Evolutionary conservation across 2,888 invertebrate genomes (phyloP), one percentile per base, ranked within the genome.

Genomic region (Agrochola lota): DNA sequence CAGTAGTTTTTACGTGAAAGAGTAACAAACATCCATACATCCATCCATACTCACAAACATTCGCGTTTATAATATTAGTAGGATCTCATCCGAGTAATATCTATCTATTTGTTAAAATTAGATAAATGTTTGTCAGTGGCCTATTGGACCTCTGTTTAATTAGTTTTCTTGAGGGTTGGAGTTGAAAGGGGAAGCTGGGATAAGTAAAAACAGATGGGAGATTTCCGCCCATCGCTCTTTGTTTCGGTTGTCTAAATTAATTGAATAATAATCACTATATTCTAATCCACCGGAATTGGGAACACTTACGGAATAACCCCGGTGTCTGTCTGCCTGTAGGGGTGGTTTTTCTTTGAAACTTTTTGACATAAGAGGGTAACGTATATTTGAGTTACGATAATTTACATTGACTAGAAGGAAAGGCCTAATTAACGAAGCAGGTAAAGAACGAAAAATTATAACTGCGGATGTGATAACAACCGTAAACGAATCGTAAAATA

Each of bases 121-220:
- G 49, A 84, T 80, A 80, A 84, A 84, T 63, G 52, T 70, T 72
- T 66, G 43, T 62, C 35, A 26, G 60, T 63, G 64, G 66, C 35
- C 68, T 68, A 69, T 72, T 62, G 43, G 60, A 60, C 67, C 77
- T 67, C 49, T 66, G 35, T 69, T 77, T 63, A 75, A 85, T 85
- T 77, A 84, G 77, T 86, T 84, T 72, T 30, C 46, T 30, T 55
- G 59, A 69, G 71, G 74, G 81, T 85, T 75, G 7, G 62, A 81
- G 69, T 76, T 71, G 82, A 73, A 73, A 78, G 77, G 77, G 62
- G 43, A 69, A 64, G 49, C 67, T 23, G 49, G 70, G 72, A 30
- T 72, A 74, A 74, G 66, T 77, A 77, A 73, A 35, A 85, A 60
- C 81, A 85, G 77, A 87, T 80, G 83, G 80, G 80, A 78, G 70